These are phyloP conservation scores for Charadrius vociferus DNA, from an alignment of 2,113 vertebrate genomes.

Conservation along the genomic window DNA sequence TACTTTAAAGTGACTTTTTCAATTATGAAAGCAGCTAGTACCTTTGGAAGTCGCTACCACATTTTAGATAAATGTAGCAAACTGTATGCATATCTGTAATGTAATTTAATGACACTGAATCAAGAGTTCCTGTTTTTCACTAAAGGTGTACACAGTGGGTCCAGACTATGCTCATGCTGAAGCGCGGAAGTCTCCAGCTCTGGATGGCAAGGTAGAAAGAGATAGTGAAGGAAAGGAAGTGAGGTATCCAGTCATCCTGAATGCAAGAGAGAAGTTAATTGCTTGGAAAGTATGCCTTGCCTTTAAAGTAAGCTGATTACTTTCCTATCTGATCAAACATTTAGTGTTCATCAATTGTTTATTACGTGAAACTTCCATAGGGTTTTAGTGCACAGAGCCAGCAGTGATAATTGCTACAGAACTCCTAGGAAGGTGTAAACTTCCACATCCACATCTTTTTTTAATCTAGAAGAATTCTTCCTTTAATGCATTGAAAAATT, in stretches of 20 bases:
- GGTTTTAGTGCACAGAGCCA: neutral
- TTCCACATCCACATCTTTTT: neutral
- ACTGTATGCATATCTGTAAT: neutral
- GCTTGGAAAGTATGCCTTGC: conserved; percentile 93
- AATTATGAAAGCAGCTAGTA: neutral
- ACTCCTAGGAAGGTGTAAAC: neutral
- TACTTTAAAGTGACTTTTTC: neutral
- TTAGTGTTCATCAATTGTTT: conserved; percentile 13
- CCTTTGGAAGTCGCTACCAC: neutral
- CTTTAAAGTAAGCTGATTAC: conserved; percentile 82
- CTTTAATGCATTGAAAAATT: neutral
- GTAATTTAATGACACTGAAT: neutral
- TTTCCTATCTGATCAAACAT: conserved; percentile 1
- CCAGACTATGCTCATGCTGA: conserved; percentile 92
- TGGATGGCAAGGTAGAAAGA: conserved; percentile 90
- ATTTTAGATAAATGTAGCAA: neutral
- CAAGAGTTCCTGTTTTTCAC: neutral
- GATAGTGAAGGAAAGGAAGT: conserved; percentile 93
- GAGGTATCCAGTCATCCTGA: conserved; percentile 89
- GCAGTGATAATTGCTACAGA: neutral
- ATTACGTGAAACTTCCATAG: neutral
- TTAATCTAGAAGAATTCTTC: neutral
- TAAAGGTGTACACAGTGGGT: conserved; percentile 90
- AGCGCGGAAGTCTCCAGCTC: conserved; percentile 89
- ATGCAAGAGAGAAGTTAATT: conserved; percentile 90